Evolutionary conservation across 2,888 invertebrate genomes (phyloP), one percentile per base, ranked within the genome.

Genomic region (Erannis defoliaria): DNA sequence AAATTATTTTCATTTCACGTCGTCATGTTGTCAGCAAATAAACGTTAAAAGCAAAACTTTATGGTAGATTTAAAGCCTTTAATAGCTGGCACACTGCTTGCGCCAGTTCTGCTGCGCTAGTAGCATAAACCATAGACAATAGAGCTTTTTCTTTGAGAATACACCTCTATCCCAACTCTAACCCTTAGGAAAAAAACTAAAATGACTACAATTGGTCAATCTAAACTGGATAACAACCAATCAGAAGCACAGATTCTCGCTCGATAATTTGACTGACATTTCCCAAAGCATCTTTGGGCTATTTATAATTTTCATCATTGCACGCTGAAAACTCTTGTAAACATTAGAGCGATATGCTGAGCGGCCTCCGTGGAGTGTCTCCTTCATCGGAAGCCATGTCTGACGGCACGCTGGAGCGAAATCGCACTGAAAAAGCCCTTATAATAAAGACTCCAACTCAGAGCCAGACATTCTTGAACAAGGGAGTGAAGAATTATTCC

Each of bases 361-460:
- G 76, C 29, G 83, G 84, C 38, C 72, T 86, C 6, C 86, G 90
- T 16, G 88, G 89, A 21, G 77, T 82, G n/a, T 92, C 93, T 3
- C 91, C 91, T 9, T 73, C 82, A 49, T 91, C 92, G 0, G 89
- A 91, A 63, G 77, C 87, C 2, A 89, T 91, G 90, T 91, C 90
- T 14, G 92, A 90, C 31, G 80, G 84, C 40, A 88, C 88, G 2
- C 61, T 89, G 29, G 92, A 91, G 53, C 81, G 86, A 35, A 89
- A 86, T 68, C 87, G 87, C 40, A 86, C 78, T 0, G 92, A 90
- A 77, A 92, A 89, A 74, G 92, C 93, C 0, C 78, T 90, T 0
- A 75, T 92, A 55, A 84, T 85, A 0, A 90, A 85, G 72, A 89
- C 88, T 1, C 87, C 88, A 1, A 82, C 83, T 1, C 87, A 88